Percentiles rank a stretch among this genome's conserved stretches.
phyloP scores from a whole-genome alignment of 2,888 invertebrate species.

The Chouioia cunea region DNA sequence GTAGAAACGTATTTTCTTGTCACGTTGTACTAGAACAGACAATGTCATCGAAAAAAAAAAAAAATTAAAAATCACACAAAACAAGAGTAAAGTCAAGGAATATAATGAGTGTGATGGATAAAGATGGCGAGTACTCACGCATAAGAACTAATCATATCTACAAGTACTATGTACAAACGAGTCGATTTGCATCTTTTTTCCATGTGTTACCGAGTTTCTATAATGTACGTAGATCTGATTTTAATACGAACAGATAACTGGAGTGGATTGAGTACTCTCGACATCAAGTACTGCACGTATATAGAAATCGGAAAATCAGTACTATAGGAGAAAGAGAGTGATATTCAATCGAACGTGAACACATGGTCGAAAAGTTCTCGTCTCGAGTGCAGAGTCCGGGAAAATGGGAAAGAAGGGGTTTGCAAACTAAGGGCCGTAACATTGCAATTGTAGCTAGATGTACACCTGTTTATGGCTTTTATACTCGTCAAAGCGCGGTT shows the following conservation, averaged over 20 bases:
- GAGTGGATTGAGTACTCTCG: conserved; percentile 6
- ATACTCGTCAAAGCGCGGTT: no score
- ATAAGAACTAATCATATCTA: not conserved
- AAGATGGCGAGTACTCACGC: not conserved
- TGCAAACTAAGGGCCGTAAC: conserved; percentile 12
- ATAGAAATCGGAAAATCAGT: conserved; percentile 10
- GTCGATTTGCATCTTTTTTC: not conserved
- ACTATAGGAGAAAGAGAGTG: no score
- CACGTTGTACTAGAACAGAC: no score
- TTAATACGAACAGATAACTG: conserved; percentile 20
- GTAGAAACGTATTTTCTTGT: no score
- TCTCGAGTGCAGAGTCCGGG: not conserved
- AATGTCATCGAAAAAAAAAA: not conserved
- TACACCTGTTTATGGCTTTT: no score
- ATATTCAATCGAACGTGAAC: no score
- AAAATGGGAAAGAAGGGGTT: conserved; percentile 40
- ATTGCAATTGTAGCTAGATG: no score
- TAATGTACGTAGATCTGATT: conserved; percentile 29
- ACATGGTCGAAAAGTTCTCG: no score
- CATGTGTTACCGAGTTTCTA: not conserved
- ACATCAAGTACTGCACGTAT: conserved; percentile 11
- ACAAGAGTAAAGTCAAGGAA: conserved; percentile 30
- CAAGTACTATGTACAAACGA: not conserved
- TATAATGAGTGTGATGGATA: no score
- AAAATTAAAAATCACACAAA: conserved; percentile 27